Base-by-base conservation (phyloP, 2,113 vertebrate species). In the Anseranas semipalmata region DNA sequence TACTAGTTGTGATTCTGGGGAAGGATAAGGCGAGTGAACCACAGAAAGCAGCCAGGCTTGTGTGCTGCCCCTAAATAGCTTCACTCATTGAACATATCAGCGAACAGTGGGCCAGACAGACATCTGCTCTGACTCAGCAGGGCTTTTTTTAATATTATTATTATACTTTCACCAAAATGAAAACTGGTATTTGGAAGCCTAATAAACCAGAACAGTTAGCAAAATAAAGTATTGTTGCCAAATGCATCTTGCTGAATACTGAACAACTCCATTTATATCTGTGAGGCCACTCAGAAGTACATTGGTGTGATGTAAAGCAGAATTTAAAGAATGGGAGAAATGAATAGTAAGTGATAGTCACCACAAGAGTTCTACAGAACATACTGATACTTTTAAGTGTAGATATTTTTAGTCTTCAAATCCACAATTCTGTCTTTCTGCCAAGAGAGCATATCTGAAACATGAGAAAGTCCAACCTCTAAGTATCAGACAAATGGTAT, bases 71-170 rank as follows among this genome's bases (percentile, higher is more conserved):
- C 24, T 46, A 35, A 27, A 13, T 18, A 66, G 22, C 35, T 32
- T 58, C 33, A 48, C 32, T 20, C 27, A 2, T 1, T 28, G 63
- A n/a, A 39, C 3, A 0, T 11, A 5, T 7, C 15, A 37, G 35
- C 28, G 67, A 43, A 35, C 0, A 48, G 62, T 16, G 71, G 60
- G 52, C 56, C n/a, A 17, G 67, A 32, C 14, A 72, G 30, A 71
- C 37, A 52, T 14, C 22, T 32, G 25, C 3, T 56, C 45, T 76
- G 41, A 37, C 19, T 32, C 8, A 3, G 35, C 11, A 58, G 19
- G 41, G 16, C 7, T 5, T 5, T 20, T 37, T 5, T 16, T 5
- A 7, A 6, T 59, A 18, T 67, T 30, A 9, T 46, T 60, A 32
- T 35, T 18, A 4, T 8, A 14, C 13, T 75, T 79, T 6, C 24